A percentile compares a stretch with the other conserved stretches of the same genome.
These are phyloP conservation scores for Ips typographus DNA, from an alignment of 1,140 invertebrate species.

Conservation along the genomic window DNA sequence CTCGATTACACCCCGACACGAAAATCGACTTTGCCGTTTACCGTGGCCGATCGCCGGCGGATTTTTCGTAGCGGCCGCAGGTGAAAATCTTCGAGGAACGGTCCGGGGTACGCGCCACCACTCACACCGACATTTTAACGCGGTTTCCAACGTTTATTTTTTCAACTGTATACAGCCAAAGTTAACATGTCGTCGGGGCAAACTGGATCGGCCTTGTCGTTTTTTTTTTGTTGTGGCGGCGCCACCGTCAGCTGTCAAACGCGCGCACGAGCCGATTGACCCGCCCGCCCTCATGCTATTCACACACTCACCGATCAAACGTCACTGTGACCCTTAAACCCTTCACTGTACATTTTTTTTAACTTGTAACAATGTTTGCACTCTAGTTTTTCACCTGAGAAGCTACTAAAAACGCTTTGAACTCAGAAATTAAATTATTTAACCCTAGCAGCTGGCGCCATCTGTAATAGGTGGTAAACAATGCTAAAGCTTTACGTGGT, in stretches of 20 bases:
- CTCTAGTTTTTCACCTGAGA: no score
- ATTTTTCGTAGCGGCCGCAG: slow-evolving; percentile 3
- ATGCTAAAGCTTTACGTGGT: no score
- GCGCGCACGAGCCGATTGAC: slow-evolving; percentile 26
- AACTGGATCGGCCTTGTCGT: slow-evolving; percentile 35
- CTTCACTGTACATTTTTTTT: no score
- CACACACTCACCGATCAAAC: no score
- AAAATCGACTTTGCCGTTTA: slow-evolving; percentile 42
- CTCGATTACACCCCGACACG: slow-evolving; percentile 46
- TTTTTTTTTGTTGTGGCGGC: slow-evolving; percentile 29
- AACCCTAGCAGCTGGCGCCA: no score
- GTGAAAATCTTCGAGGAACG: not conserved
- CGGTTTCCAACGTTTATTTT: slow-evolving; percentile 7
- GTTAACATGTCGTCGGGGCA: slow-evolving; percentile 34
- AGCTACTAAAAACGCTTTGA: no score
- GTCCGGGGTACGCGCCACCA: slow-evolving; percentile 4
- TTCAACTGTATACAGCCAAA: slow-evolving; percentile 16
- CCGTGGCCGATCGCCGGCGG: slow-evolving; percentile 14
- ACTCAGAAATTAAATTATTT: no score
- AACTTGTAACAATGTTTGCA: no score
- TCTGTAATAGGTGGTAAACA: no score
- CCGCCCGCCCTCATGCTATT: slow-evolving; percentile 17
- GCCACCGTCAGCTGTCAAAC: slow-evolving; percentile 33
- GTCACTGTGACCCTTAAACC: no score
- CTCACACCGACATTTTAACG: slow-evolving; percentile 26